Percentiles rank a stretch among this genome's conserved stretches.
Evolutionary conservation across 2,113 vertebrate genomes (phyloP).

Genomic region (Platysteira castanea): DNA sequence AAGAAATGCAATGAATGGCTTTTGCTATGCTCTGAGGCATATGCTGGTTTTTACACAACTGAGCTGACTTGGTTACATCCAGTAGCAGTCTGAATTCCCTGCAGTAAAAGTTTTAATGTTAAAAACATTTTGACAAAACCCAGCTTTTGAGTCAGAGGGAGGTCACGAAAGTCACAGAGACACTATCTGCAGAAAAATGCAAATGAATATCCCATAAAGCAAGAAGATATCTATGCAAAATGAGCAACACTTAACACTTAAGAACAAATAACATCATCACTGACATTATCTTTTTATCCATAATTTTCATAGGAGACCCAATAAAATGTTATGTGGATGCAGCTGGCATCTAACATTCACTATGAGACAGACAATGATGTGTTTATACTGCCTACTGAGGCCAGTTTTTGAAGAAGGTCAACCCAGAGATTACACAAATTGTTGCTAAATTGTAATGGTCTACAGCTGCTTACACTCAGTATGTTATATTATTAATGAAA

Average conservation of each 20-base stretch:
- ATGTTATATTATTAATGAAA: constrained; percentile 12
- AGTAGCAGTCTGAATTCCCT: background rate
- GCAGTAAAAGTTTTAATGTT: background rate
- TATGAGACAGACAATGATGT: background rate
- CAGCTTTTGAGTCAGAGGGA: constrained; percentile 1
- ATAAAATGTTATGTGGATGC: constrained; percentile 38
- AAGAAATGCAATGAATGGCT: background rate
- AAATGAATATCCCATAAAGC: constrained; percentile 45
- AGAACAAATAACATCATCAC: constrained; percentile 30
- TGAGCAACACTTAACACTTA: constrained; percentile 45
- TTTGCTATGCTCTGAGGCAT: background rate
- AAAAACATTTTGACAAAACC: constrained; percentile 39
- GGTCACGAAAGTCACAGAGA: constrained; percentile 37
- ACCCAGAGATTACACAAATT: constrained; percentile 16
- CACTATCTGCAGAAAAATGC: constrained; percentile 10
- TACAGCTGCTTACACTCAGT: background rate
- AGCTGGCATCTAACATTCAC: constrained; percentile 34
- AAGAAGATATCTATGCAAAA: constrained; percentile 33
- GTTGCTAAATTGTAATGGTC: background rate
- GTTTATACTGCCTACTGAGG: background rate
- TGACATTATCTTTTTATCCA: constrained; percentile 25
- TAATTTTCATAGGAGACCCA: constrained; percentile 48
- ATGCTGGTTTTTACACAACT: background rate
- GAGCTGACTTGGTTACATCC: background rate
- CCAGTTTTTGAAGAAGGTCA: constrained; percentile 36